phyloP scores from a whole-genome alignment of 2,113 vertebrate species.

The Sinocyclocheilus anshuiensis region DNA sequence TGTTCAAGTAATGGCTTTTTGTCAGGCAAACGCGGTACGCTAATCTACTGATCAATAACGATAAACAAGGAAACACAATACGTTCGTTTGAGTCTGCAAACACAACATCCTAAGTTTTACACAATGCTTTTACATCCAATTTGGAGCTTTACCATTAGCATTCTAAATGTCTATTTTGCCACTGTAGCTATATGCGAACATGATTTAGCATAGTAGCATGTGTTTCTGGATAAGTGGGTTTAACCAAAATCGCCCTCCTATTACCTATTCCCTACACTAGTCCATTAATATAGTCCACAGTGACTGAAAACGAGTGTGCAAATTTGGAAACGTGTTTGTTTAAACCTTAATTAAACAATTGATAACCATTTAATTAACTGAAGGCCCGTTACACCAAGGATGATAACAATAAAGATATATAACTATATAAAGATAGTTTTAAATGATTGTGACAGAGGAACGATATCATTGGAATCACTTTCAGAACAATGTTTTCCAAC shows the following conservation, averaged over 20 bases:
- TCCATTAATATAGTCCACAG: too few relatives aligned
- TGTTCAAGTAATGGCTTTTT: conserved; percentile 11
- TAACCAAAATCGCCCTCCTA: not conserved
- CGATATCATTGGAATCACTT: too few relatives aligned
- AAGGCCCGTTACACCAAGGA: too few relatives aligned
- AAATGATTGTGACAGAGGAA: too few relatives aligned
- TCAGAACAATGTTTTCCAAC: too few relatives aligned
- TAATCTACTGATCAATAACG: not conserved
- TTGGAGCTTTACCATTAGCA: not conserved
- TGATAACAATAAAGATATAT: too few relatives aligned
- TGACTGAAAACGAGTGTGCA: too few relatives aligned
- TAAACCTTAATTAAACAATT: too few relatives aligned
- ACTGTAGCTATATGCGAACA: not conserved
- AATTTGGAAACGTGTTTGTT: too few relatives aligned
- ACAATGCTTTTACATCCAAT: not conserved
- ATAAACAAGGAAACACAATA: not conserved
- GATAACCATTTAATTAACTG: too few relatives aligned
- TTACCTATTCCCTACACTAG: too few relatives aligned
- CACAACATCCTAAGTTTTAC: not conserved
- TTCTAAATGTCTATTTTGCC: not conserved
- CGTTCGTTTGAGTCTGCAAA: not conserved
- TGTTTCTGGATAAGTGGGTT: not conserved
- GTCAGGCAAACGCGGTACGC: not conserved
- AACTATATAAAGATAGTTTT: too few relatives aligned
- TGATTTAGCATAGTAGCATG: not conserved